Base-by-base conservation (phyloP, 2,888 invertebrate genomes). In the Seira ritae region DNA sequence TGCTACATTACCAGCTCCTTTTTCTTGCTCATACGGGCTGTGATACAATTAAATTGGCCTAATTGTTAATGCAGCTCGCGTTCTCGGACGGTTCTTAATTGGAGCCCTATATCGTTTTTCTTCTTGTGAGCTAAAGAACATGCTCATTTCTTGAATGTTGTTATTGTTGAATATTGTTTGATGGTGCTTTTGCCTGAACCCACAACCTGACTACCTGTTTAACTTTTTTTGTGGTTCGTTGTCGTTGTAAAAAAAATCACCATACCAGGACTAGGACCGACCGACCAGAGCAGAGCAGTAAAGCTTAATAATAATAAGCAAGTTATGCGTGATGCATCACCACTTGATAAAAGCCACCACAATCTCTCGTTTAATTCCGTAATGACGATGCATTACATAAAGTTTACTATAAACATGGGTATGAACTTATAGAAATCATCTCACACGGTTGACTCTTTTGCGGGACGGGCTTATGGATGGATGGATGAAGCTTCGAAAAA, bases 31-130 rank as follows among this genome's bases (percentile, higher is more conserved):
- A 42, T 80, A 77, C 71, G 70, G 78, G 50, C 50, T 82, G 85
- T 85, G 88, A 87, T 88, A 87, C 88, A 88, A 88, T 88, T 87
- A 88, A 87, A 87, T 87, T 88, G 87, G 84, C 87, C 87, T 88
- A 88, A 88, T 88, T 88, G 88, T 88, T 81, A 78, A 88, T 88
- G 85, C 88, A 87, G 84, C 86, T 87, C 88, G 86, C 87, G 88
- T 88, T 88, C 85, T 84, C 83, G 86, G 83, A 87, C 85, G 85
- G 73, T 80, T 86, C 87, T 87, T 88, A 88, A 88, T 88, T 88
- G 88, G 88, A 86, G 85, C 84, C 84, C 86, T 86, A 84, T 86
- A 84, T 87, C 87, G 82, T 84, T 84, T 81, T 75, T 85, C 83
- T 70, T 81, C 82, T 50, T 50, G 65, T 62, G 37, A 31, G 31